These are phyloP conservation scores for Sarcophaga carnaria DNA, from an alignment of 2,888 invertebrate genomes.

Conservation along the genomic window DNA sequence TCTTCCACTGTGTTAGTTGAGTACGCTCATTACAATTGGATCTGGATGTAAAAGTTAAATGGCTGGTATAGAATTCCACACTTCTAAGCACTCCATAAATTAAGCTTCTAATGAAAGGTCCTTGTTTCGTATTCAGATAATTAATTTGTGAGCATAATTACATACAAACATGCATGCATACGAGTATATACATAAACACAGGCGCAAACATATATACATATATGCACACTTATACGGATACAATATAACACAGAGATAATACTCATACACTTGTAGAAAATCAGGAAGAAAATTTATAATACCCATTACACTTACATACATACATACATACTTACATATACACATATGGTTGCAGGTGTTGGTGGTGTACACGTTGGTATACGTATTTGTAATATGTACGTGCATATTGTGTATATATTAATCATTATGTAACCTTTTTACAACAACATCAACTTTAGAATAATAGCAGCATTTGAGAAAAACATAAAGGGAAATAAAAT, in stretches of 20 bases:
- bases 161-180: neutral
- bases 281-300: too few relatives aligned
- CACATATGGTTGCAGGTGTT: conserved; percentile 7
- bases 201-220: too few relatives aligned
- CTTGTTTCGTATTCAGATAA: conserved; percentile 71
- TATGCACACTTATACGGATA: neutral
- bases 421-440: conserved; percentile 48
- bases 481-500: neutral
- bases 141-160: conserved; percentile 65
- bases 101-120: conserved; percentile 72
- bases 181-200: neutral
- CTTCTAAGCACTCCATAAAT: conserved; percentile 72
- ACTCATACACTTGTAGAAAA: too few relatives aligned
- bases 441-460: neutral
- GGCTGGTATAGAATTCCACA: conserved; percentile 71
- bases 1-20: neutral
- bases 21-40: conserved; percentile 63
- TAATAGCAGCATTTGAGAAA: neutral
- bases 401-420: conserved; percentile 3
- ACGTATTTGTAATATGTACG: neutral
- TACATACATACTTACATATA: neutral
- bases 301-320: neutral
- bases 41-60: conserved; percentile 67
- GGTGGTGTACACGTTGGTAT: neutral
- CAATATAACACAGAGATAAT: too few relatives aligned